A percentile compares a stretch with the other conserved stretches of the same genome.
Evolutionary conservation across 2,797 vertebrate genomes (phyloP).

Genomic region (Ctenochaetus hawaiiensis): DNA sequence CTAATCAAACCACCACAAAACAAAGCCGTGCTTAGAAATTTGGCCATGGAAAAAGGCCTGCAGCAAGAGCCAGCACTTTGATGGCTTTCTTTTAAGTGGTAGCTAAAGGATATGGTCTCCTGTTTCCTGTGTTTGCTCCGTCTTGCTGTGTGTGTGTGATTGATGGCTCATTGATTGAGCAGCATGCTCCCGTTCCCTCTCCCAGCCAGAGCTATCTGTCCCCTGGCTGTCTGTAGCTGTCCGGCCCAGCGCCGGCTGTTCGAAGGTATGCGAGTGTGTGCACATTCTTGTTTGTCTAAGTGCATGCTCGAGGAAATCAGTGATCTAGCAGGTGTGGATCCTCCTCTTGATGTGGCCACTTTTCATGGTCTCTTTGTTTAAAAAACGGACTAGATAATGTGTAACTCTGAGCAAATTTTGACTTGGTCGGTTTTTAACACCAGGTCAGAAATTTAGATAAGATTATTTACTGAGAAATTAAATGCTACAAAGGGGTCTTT

Average conservation of each 20-base stretch:
- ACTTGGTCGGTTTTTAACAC: slow-evolving; percentile 51
- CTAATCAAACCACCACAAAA: slow-evolving; percentile 71
- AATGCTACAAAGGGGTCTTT: slow-evolving; percentile 27
- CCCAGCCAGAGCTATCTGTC: slow-evolving; percentile 66
- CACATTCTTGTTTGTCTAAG: slow-evolving; percentile 61
- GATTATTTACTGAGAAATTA: slow-evolving; percentile 9
- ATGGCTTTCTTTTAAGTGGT: slow-evolving; percentile 79
- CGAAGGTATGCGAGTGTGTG: slow-evolving; percentile 37
- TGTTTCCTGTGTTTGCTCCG: slow-evolving; percentile 77
- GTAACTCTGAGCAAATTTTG: slow-evolving; percentile 31
- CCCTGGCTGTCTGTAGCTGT: slow-evolving; percentile 63
- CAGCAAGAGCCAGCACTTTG: slow-evolving; percentile 73
- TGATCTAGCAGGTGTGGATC: slow-evolving; percentile 68
- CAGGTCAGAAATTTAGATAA: slow-evolving; percentile 37
- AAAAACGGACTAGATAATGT: slow-evolving; percentile 34
- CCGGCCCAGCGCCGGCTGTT: slow-evolving; percentile 58
- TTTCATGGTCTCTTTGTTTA: slow-evolving; percentile 29
- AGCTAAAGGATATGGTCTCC: slow-evolving; percentile 78
- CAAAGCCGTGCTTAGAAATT: slow-evolving; percentile 63
- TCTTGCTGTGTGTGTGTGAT: slow-evolving; percentile 64
- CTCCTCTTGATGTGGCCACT: slow-evolving; percentile 24
- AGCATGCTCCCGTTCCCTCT: slow-evolving; percentile 68
- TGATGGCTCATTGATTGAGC: slow-evolving; percentile 80
- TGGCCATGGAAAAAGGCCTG: slow-evolving; percentile 72
- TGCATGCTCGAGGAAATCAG: slow-evolving; percentile 60